Base-by-base conservation (phyloP, 1,140 invertebrate species). In the Batillaria attramentaria region DNA sequence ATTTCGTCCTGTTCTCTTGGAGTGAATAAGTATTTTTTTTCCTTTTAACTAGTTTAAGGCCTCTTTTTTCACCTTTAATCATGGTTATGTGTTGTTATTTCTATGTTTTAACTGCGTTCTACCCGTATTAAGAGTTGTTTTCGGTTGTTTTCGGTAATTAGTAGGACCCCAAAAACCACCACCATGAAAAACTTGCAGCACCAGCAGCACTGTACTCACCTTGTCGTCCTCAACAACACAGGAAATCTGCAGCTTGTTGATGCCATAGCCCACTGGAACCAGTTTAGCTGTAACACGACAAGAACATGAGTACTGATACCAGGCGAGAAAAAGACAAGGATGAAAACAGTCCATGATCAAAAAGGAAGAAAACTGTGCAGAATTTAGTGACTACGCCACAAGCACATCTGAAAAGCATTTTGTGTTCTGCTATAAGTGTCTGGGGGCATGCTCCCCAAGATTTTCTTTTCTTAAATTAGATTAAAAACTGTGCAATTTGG, bases 151-250 rank as follows among this genome's bases (percentile, higher is more conserved):
- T 10, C 6, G 10, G 24, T 8, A 28, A 3, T 39, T 72, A 13
- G 24, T 1, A 13, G 5, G 31, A 20, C 31, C 3, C 16, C 35
- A n/a, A n/a, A n/a, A 60, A 31, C 20, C 31, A 31, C 31, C 4
- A 60, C 57, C 24, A 24, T 6, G 37, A 39, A 13, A 42, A 42
- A 41, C n/a, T 10, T 41, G 3, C 39, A 2, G 31, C 18, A 20
- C 24, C 33, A 3, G 28, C 33, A 39, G 35, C 24, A 50, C 31
- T 74, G 20, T 24, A 35, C 37, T 33, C n/a, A 91, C 90, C 57
- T 99, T 98, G 90, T 99, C 97, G 93, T 99, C 97, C 85, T 92
- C 90, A 66, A 99, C 96, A 46, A 98, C 96, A 90, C 96, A 97
- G 82, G 95, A 95, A 83, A 99, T 98, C 92, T 97, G 96, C 73